Percentiles rank a stretch among this genome's conserved stretches.
phyloP scores from a whole-genome alignment of 2,797 vertebrate genomes.

The Luscinia luscinia region DNA sequence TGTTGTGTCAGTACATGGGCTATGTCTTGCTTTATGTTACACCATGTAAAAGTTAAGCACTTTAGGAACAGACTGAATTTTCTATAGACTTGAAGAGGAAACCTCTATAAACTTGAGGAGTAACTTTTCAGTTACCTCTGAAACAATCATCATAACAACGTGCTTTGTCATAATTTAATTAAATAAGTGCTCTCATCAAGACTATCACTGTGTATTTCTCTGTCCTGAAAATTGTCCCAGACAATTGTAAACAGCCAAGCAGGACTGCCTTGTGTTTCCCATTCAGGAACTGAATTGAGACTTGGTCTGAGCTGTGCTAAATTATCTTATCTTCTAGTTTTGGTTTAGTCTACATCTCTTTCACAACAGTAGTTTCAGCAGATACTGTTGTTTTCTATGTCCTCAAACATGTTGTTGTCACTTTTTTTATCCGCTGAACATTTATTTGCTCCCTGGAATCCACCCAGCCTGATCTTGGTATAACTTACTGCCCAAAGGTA shows the following conservation, averaged over 20 bases:
- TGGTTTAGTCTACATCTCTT: conserved; percentile 56
- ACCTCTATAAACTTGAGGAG: background rate
- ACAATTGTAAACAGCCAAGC: conserved; percentile 6
- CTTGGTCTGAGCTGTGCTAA: background rate
- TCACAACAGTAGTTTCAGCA: conserved; percentile 27
- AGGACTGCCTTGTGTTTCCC: background rate
- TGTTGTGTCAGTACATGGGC: background rate
- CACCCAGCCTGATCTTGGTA: background rate
- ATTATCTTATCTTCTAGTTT: conserved; percentile 34
- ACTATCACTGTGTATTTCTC: background rate
- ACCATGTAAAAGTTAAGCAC: background rate
- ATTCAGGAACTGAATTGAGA: background rate
- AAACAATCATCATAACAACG: background rate
- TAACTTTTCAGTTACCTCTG: background rate
- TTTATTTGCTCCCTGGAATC: background rate
- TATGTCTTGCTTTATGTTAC: background rate
- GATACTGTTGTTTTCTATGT: conserved; percentile 1
- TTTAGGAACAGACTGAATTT: background rate
- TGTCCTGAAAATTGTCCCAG: background rate
- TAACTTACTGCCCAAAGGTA: conserved; percentile 7
- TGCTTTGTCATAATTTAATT: background rate
- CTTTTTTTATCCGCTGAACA: background rate
- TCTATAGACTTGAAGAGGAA: background rate
- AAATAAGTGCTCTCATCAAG: background rate
- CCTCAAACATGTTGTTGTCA: background rate